Percentiles rank a stretch among this genome's conserved stretches.
These are phyloP conservation scores for Trematomus bernacchii DNA, from an alignment of 2,797 vertebrate genomes.

Conservation along the genomic window DNA sequence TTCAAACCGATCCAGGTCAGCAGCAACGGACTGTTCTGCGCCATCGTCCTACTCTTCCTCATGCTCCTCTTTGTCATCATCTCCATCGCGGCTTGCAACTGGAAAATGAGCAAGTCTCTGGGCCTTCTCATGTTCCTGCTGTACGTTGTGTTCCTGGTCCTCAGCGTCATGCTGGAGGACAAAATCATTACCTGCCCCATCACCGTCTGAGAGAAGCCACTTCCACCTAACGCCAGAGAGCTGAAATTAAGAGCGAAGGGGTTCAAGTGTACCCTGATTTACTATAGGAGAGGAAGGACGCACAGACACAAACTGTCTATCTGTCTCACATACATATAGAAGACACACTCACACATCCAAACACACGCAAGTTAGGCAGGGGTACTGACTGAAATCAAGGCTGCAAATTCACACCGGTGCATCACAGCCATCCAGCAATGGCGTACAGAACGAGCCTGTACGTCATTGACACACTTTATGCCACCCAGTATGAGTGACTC, in stretches of 20 bases:
- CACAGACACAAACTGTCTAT: slow-evolving; percentile 27
- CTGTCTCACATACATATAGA: slow-evolving; percentile 34
- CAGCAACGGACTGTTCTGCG: slow-evolving; percentile 98
- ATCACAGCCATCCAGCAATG: slow-evolving; percentile 9
- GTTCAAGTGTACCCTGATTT: slow-evolving; percentile 16
- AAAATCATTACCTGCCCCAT: slow-evolving; percentile 92
- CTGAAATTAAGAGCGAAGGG: not conserved
- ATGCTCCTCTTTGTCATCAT: slow-evolving; percentile 98
- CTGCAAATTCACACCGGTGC: slow-evolving; percentile 26
- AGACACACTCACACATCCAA: not conserved
- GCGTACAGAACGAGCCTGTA: slow-evolving; percentile 5
- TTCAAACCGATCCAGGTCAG: slow-evolving; percentile 90
- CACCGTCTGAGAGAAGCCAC: slow-evolving; percentile 84
- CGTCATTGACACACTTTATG: slow-evolving; percentile 16
- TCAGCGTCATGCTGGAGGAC: slow-evolving; percentile 97
- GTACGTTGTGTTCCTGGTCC: slow-evolving; percentile 94
- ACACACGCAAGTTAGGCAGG: slow-evolving; percentile 24
- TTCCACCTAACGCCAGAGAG: not conserved
- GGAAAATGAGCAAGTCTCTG: slow-evolving; percentile 97
- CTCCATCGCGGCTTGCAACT: slow-evolving; percentile 95
- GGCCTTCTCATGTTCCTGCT: slow-evolving; percentile 95
- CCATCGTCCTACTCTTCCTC: slow-evolving; percentile 98
- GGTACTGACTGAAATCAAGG: slow-evolving; percentile 16
- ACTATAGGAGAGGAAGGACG: slow-evolving; percentile 25
- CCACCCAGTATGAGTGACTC: slow-evolving; percentile 17